These are phyloP conservation scores for Ptychobarbus kaznakovi DNA, from an alignment of 2,797 vertebrate species.

Conservation along the genomic window DNA sequence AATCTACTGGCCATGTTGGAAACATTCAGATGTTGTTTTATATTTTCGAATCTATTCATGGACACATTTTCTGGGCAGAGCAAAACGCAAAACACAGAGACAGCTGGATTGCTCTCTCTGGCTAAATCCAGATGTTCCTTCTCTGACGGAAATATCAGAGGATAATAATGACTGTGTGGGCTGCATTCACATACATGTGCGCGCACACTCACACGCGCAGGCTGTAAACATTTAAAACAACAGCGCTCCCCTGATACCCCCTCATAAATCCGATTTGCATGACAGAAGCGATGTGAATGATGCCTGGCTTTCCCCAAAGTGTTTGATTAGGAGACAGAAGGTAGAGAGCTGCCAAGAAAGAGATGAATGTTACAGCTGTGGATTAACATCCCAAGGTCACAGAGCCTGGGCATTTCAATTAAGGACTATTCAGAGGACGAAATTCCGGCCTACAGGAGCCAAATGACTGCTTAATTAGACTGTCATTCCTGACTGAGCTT, in stretches of 20 bases:
- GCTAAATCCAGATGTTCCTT: constrained; percentile 51
- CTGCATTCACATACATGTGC: constrained; percentile 33
- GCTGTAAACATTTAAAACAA: constrained; percentile 70
- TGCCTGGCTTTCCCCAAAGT: constrained; percentile 66
- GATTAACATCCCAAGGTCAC: constrained; percentile 83
- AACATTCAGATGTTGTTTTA: background rate
- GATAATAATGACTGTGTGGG: constrained; percentile 44
- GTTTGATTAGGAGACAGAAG: constrained; percentile 76
- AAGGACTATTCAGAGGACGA: constrained; percentile 69
- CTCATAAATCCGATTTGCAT: constrained; percentile 70
- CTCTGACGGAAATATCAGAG: constrained; percentile 39
- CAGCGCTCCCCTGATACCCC: constrained; percentile 65
- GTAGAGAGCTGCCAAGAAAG: constrained; percentile 74
- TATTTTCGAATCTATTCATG: constrained; percentile 16
- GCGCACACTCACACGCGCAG: constrained; percentile 16
- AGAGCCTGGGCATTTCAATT: constrained; percentile 78
- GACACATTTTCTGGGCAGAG: constrained; percentile 6
- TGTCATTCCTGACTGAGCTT: constrained; percentile 75
- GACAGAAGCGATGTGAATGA: constrained; percentile 74
- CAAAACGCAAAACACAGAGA: constrained; percentile 19
- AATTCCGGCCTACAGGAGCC: constrained; percentile 69
- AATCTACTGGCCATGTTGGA: background rate
- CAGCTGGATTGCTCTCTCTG: constrained; percentile 41
- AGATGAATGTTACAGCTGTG: constrained; percentile 78
- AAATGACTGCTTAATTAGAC: constrained; percentile 76